A percentile compares a stretch with the other conserved stretches of the same genome.
phyloP scores from a whole-genome alignment of 1,140 invertebrate species.

The Proctacanthus coquilletti region DNA sequence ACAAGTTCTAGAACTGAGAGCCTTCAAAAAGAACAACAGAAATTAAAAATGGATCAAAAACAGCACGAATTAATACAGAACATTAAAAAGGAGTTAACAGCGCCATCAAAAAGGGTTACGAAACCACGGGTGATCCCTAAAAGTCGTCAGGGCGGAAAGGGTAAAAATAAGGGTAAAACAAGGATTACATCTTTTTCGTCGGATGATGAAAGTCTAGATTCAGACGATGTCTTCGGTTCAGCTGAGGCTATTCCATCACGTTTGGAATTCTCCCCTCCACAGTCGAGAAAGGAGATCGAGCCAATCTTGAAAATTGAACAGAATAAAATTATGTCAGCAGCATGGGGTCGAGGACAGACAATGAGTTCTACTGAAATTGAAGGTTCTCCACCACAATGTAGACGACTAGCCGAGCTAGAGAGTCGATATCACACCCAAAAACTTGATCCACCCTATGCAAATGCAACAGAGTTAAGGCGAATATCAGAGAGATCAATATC shows the following conservation, averaged over 20 bases:
- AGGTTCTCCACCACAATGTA: slow-evolving; percentile 48
- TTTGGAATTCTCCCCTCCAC: slow-evolving; percentile 50
- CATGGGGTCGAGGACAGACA: slow-evolving; percentile 49
- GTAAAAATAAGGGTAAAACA: slow-evolving; percentile 39
- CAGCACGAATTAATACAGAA: slow-evolving; percentile 29
- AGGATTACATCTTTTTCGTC: slow-evolving; percentile 54
- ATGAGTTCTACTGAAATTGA: slow-evolving; percentile 58
- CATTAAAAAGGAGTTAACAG: slow-evolving; percentile 25
- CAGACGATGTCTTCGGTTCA: slow-evolving; percentile 53
- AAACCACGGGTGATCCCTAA: slow-evolving; percentile 27
- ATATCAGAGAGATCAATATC: slow-evolving; percentile 53
- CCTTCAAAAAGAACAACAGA: slow-evolving; percentile 36
- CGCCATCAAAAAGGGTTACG: slow-evolving; percentile 19
- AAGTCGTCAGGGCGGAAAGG: slow-evolving; percentile 21
- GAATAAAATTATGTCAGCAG: slow-evolving; percentile 44
- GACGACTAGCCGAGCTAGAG: slow-evolving; percentile 39
- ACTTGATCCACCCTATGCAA: slow-evolving; percentile 38
- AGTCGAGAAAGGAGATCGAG: slow-evolving; percentile 52
- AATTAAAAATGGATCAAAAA: slow-evolving; percentile 33
- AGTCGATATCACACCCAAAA: slow-evolving; percentile 42
- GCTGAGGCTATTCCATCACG: slow-evolving; percentile 49
- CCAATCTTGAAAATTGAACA: slow-evolving; percentile 50
- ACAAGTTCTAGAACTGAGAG: slow-evolving; percentile 51
- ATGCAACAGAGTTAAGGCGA: slow-evolving; percentile 42
- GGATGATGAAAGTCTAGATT: slow-evolving; percentile 52